These are phyloP conservation scores for Phyllotreta striolata DNA, from an alignment of 2,888 invertebrate genomes.

Conservation along the genomic window DNA sequence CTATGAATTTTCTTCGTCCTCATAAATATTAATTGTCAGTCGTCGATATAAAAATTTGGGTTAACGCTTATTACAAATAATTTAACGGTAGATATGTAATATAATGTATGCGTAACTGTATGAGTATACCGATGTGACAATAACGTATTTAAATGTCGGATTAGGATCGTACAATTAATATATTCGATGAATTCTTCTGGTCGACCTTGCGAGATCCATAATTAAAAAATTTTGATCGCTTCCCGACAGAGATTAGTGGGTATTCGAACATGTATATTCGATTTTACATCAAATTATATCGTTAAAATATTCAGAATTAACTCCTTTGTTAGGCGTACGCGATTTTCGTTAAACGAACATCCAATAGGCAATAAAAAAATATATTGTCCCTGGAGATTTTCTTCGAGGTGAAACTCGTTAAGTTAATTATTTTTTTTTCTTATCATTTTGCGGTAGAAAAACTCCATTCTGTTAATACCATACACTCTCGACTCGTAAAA, in stretches of 20 bases:
- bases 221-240: not conserved
- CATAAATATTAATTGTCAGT: slow-evolving; percentile 11
- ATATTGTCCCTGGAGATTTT: no score
- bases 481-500: slow-evolving; percentile 17
- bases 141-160: slow-evolving; percentile 5
- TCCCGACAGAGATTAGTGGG: slow-evolving; percentile 1
- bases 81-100: slow-evolving; percentile 5
- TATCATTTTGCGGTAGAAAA: not conserved
- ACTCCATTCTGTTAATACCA: not conserved
- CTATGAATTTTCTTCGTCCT: slow-evolving; percentile 5
- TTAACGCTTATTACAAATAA: slow-evolving; percentile 10
- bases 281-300: no score
- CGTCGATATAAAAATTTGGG: slow-evolving; percentile 8
- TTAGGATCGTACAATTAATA: slow-evolving; percentile 1
- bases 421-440: no score
- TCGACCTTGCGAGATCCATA: slow-evolving; percentile 4
- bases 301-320: no score
- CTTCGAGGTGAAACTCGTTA: no score
- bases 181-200: not conserved
- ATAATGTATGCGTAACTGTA: slow-evolving; percentile 10
- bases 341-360: no score
- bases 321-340: no score
- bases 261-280: not conserved
- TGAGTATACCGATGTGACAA: slow-evolving; percentile 5
- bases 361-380: no score